These are phyloP conservation scores for Darevskia nairensis DNA, from an alignment of 2,797 vertebrate species.

Conservation along the genomic window DNA sequence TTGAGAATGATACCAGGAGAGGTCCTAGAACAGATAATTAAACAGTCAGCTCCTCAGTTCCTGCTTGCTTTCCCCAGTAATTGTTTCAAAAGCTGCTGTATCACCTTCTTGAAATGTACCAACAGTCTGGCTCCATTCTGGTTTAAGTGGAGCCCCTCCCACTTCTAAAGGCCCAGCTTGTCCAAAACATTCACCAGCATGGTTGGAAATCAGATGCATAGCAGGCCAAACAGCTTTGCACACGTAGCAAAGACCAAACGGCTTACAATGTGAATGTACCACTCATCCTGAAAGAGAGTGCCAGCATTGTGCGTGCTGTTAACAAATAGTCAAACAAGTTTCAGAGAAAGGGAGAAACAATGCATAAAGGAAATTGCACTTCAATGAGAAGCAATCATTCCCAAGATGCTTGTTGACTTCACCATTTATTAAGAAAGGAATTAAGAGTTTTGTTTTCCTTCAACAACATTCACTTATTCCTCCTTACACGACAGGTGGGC, in stretches of 20 bases:
- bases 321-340: too few species aligned
- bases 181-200: too few species aligned
- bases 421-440: neutral
- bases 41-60: too few species aligned
- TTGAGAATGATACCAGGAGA: too few species aligned
- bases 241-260: too few species aligned
- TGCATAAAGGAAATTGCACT: neutral
- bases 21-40: too few species aligned
- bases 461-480: neutral
- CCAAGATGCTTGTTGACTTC: neutral
- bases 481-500: neutral
- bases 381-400: neutral
- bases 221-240: neutral
- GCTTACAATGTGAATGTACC: neutral
- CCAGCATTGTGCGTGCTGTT: neutral
- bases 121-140: too few species aligned
- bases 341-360: neutral
- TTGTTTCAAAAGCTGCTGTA: too few species aligned
- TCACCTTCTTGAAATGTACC: too few species aligned
- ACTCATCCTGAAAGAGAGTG: neutral
- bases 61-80: too few species aligned
- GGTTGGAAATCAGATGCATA: neutral
- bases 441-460: neutral
- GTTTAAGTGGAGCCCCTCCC: too few species aligned
- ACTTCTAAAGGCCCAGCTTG: too few species aligned